These are phyloP conservation scores for Apamea anceps DNA, from an alignment of 2,888 invertebrate genomes.

Conservation along the genomic window DNA sequence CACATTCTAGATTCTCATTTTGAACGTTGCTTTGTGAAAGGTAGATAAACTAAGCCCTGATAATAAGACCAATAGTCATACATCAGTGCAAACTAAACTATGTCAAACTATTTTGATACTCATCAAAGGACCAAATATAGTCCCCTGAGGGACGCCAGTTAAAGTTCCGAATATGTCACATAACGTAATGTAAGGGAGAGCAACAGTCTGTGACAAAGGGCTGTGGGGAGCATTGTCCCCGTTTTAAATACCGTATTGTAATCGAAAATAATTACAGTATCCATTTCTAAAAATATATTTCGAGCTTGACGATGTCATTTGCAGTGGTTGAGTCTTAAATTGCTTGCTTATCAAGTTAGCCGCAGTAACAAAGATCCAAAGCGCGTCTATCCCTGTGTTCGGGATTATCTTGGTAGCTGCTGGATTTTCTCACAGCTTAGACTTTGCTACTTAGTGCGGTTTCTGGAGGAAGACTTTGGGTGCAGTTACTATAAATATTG, in stretches of 20 bases:
- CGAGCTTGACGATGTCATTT: slow-evolving; percentile 25
- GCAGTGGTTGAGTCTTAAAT: slow-evolving; percentile 16
- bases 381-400: slow-evolving; percentile 35
- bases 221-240: slow-evolving; percentile 45
- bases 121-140: slow-evolving; percentile 56
- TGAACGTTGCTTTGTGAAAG: not conserved
- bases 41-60: not conserved
- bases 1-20: not conserved
- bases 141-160: slow-evolving; percentile 60
- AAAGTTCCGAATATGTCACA: slow-evolving; percentile 68
- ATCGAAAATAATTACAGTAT: slow-evolving; percentile 50
- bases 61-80: not conserved
- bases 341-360: slow-evolving; percentile 41
- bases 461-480: slow-evolving; percentile 8
- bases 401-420: slow-evolving; percentile 35
- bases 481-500: slow-evolving; percentile 26
- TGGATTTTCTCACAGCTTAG: slow-evolving; percentile 49
- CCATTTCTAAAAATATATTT: slow-evolving; percentile 39
- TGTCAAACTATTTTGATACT: slow-evolving; percentile 38
- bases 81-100: not conserved
- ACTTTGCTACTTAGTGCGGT: slow-evolving; percentile 25
- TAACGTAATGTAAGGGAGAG: slow-evolving; percentile 72
- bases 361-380: slow-evolving; percentile 37
- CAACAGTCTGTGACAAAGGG: slow-evolving; percentile 74
- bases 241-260: slow-evolving; percentile 65